Evolutionary conservation across 2,888 invertebrate species (phyloP), one percentile per base, ranked within the genome.

Genomic region (Hemistola chrysoprasaria): DNA sequence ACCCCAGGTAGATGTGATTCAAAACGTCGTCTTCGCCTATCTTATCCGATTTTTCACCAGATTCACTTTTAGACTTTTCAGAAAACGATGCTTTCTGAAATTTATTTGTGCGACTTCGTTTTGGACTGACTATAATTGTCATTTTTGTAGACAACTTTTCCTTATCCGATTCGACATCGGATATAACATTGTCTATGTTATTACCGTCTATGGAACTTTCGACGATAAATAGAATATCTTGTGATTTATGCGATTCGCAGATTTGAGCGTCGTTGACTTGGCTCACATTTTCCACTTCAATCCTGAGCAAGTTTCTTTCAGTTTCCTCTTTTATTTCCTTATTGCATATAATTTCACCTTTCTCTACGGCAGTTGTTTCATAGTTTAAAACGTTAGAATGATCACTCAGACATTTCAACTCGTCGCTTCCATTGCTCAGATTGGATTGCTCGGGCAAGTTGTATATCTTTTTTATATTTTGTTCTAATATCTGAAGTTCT

Each of bases 51-150:
- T 71, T 69, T 67, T 69, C 0, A 63, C 62, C 0, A 62, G 60
- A 2, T 36, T 40, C 24, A 16, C 7, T 6, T 7, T 20, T n/a
- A 6, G 7, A 25, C 1, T 20, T n/a, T 3, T 36, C 2, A 27
- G 26, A 21, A 16, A 16, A 10, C 22, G 21, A 1, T 8, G n/a
- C 16, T 7, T 30, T 29, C 1, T 48, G 3, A 1, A 20, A 6
- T 23, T 27, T 20, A 6, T 7, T 30, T 1, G 25, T n/a, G n/a
- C 2, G 16, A 16, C 38, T 53, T 0, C 47, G 47, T 46, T 67
- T 73, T 0, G 83, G 84, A 40, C 71, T 78, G 0, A 80, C 63
- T 3, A 78, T 40, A 3, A 83, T 65, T 0, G 74, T 74, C 66
- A 79, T 75, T 30, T 65, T 63, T 1, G 67, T 45, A 0, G 65